These are phyloP conservation scores for Chrysotoxum bicinctum DNA, from an alignment of 2,888 invertebrate genomes.

Conservation along the genomic window DNA sequence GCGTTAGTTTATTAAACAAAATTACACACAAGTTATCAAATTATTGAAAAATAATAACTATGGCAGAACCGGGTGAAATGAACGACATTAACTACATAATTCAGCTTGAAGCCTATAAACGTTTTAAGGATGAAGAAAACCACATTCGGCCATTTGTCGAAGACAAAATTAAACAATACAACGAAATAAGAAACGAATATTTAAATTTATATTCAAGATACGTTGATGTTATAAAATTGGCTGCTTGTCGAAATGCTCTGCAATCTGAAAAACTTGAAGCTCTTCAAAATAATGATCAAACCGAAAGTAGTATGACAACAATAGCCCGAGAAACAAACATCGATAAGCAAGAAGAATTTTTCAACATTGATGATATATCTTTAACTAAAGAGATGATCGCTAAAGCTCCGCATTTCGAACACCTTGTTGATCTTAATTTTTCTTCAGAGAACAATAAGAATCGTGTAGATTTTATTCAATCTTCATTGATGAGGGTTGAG, in stretches of 20 bases:
- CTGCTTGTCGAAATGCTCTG: constrained; percentile 70
- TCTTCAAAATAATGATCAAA: constrained; percentile 41
- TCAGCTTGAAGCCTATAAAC: constrained; percentile 77
- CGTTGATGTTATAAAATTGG: constrained; percentile 72
- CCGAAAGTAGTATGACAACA: constrained; percentile 43
- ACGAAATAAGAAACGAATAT: constrained; percentile 76
- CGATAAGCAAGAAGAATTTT: constrained; percentile 71
- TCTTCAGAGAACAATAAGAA: constrained; percentile 74
- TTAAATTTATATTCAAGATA: constrained; percentile 73
- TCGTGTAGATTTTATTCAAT: constrained; percentile 73
- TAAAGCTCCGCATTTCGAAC: constrained; percentile 29
- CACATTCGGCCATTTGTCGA: constrained; percentile 76
- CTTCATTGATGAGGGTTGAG: constrained; percentile 74
- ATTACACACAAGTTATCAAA: background rate
- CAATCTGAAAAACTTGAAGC: constrained; percentile 48
- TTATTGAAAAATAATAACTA: background rate
- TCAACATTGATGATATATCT: constrained; percentile 65
- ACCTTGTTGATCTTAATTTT: constrained; percentile 52
- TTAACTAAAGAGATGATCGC: constrained; percentile 64
- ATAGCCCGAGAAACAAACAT: constrained; percentile 70
- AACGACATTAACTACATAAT: constrained; percentile 77
- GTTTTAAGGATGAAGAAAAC: constrained; percentile 75
- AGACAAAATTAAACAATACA: constrained; percentile 75
- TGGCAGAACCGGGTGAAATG: constrained; percentile 43
- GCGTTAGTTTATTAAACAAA: too few species aligned